These are phyloP conservation scores for Dryas iulia DNA, from an alignment of 1,140 invertebrate species.

Conservation along the genomic window DNA sequence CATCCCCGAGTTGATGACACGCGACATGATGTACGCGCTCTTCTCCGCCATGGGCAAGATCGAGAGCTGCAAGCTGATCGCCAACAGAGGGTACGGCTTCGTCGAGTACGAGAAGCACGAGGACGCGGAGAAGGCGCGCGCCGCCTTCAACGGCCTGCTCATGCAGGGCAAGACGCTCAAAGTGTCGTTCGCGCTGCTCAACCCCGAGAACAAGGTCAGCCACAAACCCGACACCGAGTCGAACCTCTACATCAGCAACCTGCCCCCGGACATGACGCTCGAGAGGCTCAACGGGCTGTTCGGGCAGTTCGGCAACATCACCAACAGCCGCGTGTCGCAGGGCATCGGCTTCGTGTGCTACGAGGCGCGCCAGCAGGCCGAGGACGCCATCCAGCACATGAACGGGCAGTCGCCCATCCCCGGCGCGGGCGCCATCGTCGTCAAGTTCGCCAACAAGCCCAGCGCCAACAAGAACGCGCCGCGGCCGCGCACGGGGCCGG, in stretches of 20 bases:
- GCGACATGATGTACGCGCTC: slow-evolving; percentile 78
- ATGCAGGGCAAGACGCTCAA: slow-evolving; percentile 79
- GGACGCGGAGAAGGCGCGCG: slow-evolving; percentile 77
- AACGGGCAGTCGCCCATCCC: slow-evolving; percentile 69
- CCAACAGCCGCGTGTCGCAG: slow-evolving; percentile 75
- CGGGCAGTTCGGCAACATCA: slow-evolving; percentile 69
- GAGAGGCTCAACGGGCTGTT: slow-evolving; percentile 72
- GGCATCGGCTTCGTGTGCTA: slow-evolving; percentile 78
- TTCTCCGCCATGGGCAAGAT: slow-evolving; percentile 78
- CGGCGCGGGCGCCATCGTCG: slow-evolving; percentile 67
- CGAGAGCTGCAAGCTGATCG: slow-evolving; percentile 76
- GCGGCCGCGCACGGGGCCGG: slow-evolving; percentile 50
- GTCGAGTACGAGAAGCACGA: slow-evolving; percentile 77
- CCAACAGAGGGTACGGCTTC: slow-evolving; percentile 77
- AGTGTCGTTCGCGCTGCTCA: slow-evolving; percentile 77
- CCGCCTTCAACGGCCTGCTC: slow-evolving; percentile 75
- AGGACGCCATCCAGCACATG: slow-evolving; percentile 75
- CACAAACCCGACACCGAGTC: slow-evolving; percentile 76
- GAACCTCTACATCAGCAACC: slow-evolving; percentile 78
- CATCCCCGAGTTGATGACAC: slow-evolving; percentile 78
- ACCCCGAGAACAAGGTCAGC: slow-evolving; percentile 75
- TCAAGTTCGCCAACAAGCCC: slow-evolving; percentile 79
- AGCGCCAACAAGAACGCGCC: slow-evolving; percentile 62
- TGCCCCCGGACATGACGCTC: slow-evolving; percentile 76
- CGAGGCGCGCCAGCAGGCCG: slow-evolving; percentile 70